Evolutionary conservation across 1,140 invertebrate genomes (phyloP).

Genomic region (Drosophila sturtevanti): DNA sequence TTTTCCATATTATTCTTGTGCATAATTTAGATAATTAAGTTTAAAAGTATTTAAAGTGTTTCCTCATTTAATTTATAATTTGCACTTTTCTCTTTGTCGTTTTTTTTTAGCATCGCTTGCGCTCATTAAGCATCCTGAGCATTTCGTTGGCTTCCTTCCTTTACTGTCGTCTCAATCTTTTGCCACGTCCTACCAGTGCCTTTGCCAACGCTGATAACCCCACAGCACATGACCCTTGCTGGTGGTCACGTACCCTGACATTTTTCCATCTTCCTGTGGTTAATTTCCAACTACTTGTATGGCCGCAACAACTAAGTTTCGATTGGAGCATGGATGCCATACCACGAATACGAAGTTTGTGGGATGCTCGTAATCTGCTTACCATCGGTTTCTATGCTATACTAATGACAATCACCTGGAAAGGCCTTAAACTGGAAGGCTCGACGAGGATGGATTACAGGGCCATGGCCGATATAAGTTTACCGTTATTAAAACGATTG

Average conservation of each 20-base stretch:
- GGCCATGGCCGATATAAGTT: conserved; percentile 49
- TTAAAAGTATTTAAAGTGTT: neutral
- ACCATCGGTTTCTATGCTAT: conserved; percentile 88
- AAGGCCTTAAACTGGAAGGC: conserved; percentile 19
- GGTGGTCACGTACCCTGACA: conserved; percentile 89
- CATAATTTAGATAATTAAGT: no score
- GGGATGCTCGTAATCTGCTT: conserved; percentile 89
- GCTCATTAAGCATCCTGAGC: conserved; percentile 86
- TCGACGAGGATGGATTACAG: conserved; percentile 31
- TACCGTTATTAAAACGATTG: conserved; percentile 46
- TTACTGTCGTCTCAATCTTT: conserved; percentile 85
- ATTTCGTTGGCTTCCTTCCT: conserved; percentile 85
- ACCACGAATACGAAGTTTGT: conserved; percentile 88
- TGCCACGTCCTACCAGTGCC: conserved; percentile 86
- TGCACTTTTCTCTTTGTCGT: neutral
- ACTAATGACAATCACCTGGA: conserved; percentile 83
- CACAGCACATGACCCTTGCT: conserved; percentile 88
- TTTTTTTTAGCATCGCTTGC: conserved; percentile 86
- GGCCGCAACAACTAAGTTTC: conserved; percentile 92
- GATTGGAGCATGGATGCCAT: conserved; percentile 98
- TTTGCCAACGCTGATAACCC: conserved; percentile 96
- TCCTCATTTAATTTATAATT: neutral
- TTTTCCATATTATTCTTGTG: no score
- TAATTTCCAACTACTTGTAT: conserved; percentile 92
- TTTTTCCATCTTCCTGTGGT: conserved; percentile 94